A percentile compares a stretch with the other conserved stretches of the same genome.
phyloP scores from a whole-genome alignment of 2,113 vertebrate genomes.

The Toxostoma redivivum region DNA sequence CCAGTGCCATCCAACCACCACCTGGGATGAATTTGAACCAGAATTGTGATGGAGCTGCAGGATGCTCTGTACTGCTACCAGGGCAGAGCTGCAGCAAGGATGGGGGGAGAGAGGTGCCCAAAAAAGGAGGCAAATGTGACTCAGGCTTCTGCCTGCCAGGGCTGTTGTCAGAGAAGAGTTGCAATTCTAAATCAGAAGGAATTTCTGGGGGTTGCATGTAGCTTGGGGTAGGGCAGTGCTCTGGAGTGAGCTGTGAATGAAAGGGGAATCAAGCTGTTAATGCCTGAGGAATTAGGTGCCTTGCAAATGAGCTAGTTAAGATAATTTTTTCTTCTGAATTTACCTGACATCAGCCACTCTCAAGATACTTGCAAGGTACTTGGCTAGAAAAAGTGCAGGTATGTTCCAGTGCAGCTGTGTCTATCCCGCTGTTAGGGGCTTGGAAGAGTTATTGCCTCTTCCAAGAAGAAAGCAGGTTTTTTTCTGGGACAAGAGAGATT shows the following conservation, averaged over 20 bases:
- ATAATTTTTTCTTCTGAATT: conserved; percentile 24
- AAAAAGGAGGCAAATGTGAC: neutral
- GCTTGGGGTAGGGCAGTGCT: neutral
- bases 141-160: neutral
- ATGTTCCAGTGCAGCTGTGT: conserved; percentile 41
- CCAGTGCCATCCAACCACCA: neutral
- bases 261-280: neutral
- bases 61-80: neutral
- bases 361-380: conserved; percentile 4
- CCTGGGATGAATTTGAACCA: neutral
- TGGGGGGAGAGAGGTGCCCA: neutral
- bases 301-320: conserved; percentile 22
- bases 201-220: neutral
- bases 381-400: conserved; percentile 24
- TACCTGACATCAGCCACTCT: conserved; percentile 19
- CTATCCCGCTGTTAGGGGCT: neutral
- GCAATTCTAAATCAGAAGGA: neutral
- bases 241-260: neutral
- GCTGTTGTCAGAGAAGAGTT: neutral
- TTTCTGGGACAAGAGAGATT: neutral
- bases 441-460: conserved; percentile 4
- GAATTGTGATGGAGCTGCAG: neutral
- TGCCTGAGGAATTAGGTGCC: neutral
- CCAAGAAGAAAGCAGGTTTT: neutral
- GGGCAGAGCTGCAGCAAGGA: neutral